Base-by-base conservation (phyloP, 2,113 vertebrate genomes). In the Camelus dromedarius region DNA sequence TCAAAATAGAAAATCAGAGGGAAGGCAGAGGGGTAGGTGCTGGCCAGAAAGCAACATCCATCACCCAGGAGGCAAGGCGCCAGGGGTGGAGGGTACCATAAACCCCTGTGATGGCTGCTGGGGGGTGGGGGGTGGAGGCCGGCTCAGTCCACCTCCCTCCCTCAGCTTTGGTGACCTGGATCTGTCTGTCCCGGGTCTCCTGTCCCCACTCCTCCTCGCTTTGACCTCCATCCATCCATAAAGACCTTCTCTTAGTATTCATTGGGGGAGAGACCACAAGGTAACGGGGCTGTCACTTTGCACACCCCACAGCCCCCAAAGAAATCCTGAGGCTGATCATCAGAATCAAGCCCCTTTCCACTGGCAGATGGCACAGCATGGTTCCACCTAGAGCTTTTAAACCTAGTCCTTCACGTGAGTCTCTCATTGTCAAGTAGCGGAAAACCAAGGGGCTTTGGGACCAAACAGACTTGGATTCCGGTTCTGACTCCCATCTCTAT, bases 1-100 rank as follows among this genome's bases (percentile, higher is more conserved):
- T 92, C 88, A 28, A 18, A 95, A 82, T 28, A 75, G 92, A 85
- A 89, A 72, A 67, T 13, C 1, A 0, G 46, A 38, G 91, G 87
- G 46, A 38, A 89, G 85, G 13, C 20, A 1, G 64, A 80, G 22
- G 62, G 8, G 72, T 32, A 10, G 56, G n/a, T 8, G 3, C 0
- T 0, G 8, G 62, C 19, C 22, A 46, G 62, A 86, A 79, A 79
- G 28, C 50, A n/a, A 6, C 0, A 52, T 20, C 6, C 19, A 11
- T 66, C 28, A 1, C 19, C 69, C 15, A 8, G 72, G 62, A 69
- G 76, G 46, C 42, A 50, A n/a, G 54, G 3, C 4, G 38, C 38
- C 38, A 42, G 0, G 3, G 62, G 28, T 1, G 0, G 38, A 42
- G 38, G 38, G 38, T 42, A 16, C 24, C 50, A 1, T 6, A 60